phyloP scores from a whole-genome alignment of 2,888 invertebrate genomes.

The Caradrina clavipalpis region DNA sequence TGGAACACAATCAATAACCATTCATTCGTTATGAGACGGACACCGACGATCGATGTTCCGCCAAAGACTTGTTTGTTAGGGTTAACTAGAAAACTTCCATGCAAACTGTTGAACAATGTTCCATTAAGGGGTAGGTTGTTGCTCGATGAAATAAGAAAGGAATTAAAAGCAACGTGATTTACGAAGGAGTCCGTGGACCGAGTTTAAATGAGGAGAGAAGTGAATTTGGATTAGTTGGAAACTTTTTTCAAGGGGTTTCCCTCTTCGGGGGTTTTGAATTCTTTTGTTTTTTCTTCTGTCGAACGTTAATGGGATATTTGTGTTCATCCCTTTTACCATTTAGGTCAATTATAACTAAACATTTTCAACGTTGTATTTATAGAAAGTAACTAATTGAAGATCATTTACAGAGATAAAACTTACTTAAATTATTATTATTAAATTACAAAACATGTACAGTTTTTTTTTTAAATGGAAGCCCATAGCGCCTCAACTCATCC shows the following conservation, averaged over 20 bases:
- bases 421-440: too few species aligned
- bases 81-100: constrained; percentile 60
- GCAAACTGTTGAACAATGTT: constrained; percentile 56
- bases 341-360: background rate
- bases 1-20: constrained; percentile 58
- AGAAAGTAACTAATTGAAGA: background rate
- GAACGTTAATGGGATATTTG: constrained; percentile 8
- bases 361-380: background rate
- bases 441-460: too few species aligned
- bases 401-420: too few species aligned
- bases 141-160: constrained; percentile 52
- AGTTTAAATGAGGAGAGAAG: constrained; percentile 51
- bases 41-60: constrained; percentile 50
- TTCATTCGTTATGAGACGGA: constrained; percentile 60
- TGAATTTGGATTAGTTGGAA: constrained; percentile 52
- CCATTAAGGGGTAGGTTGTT: constrained; percentile 39
- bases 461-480: too few species aligned
- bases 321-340: constrained; percentile 10
- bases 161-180: constrained; percentile 57
- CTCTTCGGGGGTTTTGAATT: constrained; percentile 18
- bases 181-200: constrained; percentile 33
- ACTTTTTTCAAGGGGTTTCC: constrained; percentile 40
- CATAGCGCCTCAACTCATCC: too few species aligned
- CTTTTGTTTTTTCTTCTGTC: constrained; percentile 14
- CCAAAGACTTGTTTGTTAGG: constrained; percentile 51